A percentile compares a stretch with the other conserved stretches of the same genome.
These are phyloP conservation scores for Formicarius rufipectus DNA, from an alignment of 2,113 vertebrate genomes.

Conservation along the genomic window DNA sequence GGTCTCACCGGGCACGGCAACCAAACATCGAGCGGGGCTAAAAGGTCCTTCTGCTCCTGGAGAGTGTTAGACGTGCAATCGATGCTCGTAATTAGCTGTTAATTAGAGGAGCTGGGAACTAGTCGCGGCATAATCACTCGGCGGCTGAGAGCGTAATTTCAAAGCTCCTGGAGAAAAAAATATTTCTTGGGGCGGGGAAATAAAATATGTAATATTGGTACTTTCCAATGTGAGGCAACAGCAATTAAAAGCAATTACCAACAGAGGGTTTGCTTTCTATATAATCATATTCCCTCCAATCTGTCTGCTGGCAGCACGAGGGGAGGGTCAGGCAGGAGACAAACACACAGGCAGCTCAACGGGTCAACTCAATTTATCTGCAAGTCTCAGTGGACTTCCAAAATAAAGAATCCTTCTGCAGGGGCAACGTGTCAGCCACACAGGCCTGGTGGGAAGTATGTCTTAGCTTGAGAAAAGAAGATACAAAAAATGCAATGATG, in stretches of 20 bases:
- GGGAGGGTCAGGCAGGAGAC: conserved; percentile 3
- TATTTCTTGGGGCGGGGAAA: no score
- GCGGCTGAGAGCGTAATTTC: neutral
- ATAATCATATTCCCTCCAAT: neutral
- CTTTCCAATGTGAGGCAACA: neutral
- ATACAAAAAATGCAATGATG: neutral
- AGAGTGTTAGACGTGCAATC: neutral
- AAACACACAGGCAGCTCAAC: neutral
- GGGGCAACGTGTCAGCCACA: neutral
- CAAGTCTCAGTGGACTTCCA: neutral
- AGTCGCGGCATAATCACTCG: neutral
- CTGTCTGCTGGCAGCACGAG: neutral
- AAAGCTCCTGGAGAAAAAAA: neutral
- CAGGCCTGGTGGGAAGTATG: neutral
- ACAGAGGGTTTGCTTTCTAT: neutral
- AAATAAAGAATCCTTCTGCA: conserved; percentile 28
- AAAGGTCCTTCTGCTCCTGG: neutral
- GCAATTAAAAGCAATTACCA: conserved; percentile 38
- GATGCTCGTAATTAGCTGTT: neutral
- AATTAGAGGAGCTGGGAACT: neutral
- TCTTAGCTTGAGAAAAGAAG: neutral
- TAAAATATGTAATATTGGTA: no score
- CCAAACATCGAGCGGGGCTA: neutral
- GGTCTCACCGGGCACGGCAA: neutral
- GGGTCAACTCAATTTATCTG: conserved; percentile 54